Conservation (phyloP, 2,888 invertebrate species). For the Elaeidobius kamerunicus region DNA sequence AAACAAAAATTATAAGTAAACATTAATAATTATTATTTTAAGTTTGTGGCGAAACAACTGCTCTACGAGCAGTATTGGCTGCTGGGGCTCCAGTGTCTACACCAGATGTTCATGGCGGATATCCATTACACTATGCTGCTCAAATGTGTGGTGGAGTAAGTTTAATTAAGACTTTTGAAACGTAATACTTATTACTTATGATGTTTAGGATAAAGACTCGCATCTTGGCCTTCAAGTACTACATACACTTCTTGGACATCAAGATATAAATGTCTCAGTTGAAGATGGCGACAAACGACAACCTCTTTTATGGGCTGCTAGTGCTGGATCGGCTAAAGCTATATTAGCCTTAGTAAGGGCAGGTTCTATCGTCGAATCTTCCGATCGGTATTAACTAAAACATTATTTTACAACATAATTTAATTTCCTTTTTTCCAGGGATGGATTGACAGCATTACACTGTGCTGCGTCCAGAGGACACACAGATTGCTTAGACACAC, state of each 20-base stretch:
- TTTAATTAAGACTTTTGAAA: slow-evolving; percentile 7
- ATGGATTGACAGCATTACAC: slow-evolving; percentile 92
- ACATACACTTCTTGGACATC: slow-evolving; percentile 70
- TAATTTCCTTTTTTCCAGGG: slow-evolving; percentile 53
- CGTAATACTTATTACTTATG: neutral
- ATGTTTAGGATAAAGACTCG: slow-evolving; percentile 45
- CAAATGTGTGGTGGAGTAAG: slow-evolving; percentile 87
- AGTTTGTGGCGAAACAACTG: slow-evolving; percentile 94
- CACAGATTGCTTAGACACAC: slow-evolving; percentile 83
- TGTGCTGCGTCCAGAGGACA: slow-evolving; percentile 97
- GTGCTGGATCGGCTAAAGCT: slow-evolving; percentile 92
- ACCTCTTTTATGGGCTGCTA: slow-evolving; percentile 96
- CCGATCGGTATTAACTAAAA: slow-evolving; percentile 33
- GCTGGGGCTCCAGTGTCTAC: slow-evolving; percentile 85
- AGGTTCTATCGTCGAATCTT: slow-evolving; percentile 35
- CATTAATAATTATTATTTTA: slow-evolving; percentile 40
- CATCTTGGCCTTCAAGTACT: slow-evolving; percentile 76
- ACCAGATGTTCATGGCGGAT: slow-evolving; percentile 91
- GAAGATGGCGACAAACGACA: slow-evolving; percentile 91
- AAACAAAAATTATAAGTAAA: no score
- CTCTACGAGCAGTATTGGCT: slow-evolving; percentile 78
- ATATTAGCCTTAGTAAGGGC: slow-evolving; percentile 72
- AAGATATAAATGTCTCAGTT: slow-evolving; percentile 78
- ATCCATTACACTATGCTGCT: slow-evolving; percentile 94
- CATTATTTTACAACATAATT: no score